Evolutionary conservation across 2,797 vertebrate genomes (phyloP), one percentile per base, ranked within the genome.

Genomic region (Microctenopoma steveboyesi): DNA sequence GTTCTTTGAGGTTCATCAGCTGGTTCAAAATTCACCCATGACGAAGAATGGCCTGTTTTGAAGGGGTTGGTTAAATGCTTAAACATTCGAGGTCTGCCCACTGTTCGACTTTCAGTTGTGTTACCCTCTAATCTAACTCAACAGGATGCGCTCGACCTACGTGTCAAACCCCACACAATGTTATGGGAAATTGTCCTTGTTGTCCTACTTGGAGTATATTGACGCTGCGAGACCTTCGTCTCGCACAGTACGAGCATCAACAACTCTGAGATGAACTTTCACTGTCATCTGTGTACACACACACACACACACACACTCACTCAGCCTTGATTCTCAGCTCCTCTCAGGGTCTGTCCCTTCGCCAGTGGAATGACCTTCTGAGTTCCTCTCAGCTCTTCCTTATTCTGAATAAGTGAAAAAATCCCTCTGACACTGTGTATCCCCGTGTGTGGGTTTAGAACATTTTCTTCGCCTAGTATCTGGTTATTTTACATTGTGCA

Each of bases 401-500:
- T 79, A 82, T 87, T 81, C 63, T 45, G 42, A 12, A 40, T 59
- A 72, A 85, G 72, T 56, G 37, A 70, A 47, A 59, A 73, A 62
- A 54, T 61, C 68, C 46, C 54, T n/a, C 12, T 37, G 42, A 69
- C 65, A 53, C 64, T 54, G 74, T 37, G 52, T 10, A 66, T 50
- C 60, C 62, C 5, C 11, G 0, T 39, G 65, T 62, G 64, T 71
- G 75, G 74, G 66, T 54, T 25, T 39, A 8, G 52, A 39, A 52
- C 14, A 15, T 74, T 76, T 78, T 22, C 22, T 22, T 22, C 22
- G 22, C 22, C 22, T 22, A 22, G 22, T 22, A 22, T 22, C 22
- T 22, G 22, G 22, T 22, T 22, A 22, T 22, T 22, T 1, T 22
- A 22, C 18, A 18, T 18, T 18, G 18, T 18, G 18, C 18, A 18